Base-by-base conservation (phyloP, 2,113 vertebrate species). In the Neofelis nebulosa region DNA sequence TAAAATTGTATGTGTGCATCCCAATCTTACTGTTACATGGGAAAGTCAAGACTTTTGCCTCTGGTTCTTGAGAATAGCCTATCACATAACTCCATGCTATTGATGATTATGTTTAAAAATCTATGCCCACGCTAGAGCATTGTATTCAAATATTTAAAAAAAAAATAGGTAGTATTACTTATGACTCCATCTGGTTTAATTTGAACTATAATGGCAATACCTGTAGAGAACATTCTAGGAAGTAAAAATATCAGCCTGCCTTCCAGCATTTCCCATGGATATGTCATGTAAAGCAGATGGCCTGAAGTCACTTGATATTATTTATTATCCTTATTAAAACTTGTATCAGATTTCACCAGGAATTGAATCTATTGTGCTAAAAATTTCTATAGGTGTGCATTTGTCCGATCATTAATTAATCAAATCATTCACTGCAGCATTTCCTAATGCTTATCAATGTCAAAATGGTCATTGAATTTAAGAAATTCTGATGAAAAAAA, bases 161-260 rank as follows among this genome's bases (percentile, higher is more conserved):
- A 82, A 91, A 36, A 82, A 68, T 38, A 57, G 25, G 1, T 74
- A 41, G 6, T 76, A 55, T 97, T 91, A 68, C 95, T 78, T 78
- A 95, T 97, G 36, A 36, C 12, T 68, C 84, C 94, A 92, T 96
- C 57, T 97, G 80, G 76, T 85, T 94, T 97, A 91, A 89, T 95
- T 86, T 57, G 27, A 78, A 88, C 25, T 89, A n/a, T 63, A 98
- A 97, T 93, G 90, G 68, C 21, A 94, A 79, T 80, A 97, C 78
- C 94, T 93, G 21, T 93, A 36, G 78, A 97, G 81, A 97, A 92
- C 21, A 95, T 92, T 94, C 33, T 66, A 95, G 66, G 65, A 96
- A 89, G 69, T 84, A 63, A 81, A 90, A 90, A 66, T 73, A 81
- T 50, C 69, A 78, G 19, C 18, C 33, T 95, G 12, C 45, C 27